A percentile compares a stretch with the other conserved stretches of the same genome.
Conservation (phyloP, 2,888 invertebrate species). For the Cataglyphis cursor region DNA sequence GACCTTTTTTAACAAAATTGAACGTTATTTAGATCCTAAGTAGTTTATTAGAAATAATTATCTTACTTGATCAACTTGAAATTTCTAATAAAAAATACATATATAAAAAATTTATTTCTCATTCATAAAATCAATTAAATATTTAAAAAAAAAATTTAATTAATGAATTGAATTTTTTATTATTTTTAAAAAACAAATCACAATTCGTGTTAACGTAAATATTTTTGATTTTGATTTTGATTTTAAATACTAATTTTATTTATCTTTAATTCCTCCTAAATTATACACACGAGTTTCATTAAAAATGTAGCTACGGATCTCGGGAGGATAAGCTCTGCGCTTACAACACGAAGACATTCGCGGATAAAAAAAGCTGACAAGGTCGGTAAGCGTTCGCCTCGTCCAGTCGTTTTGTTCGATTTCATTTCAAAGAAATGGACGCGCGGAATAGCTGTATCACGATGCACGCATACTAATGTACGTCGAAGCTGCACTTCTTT, state of each 20-base stretch:
- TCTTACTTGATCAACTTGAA: not conserved
- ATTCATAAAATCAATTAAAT: not conserved
- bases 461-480: slow-evolving; percentile 1
- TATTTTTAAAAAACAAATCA: not conserved
- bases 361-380: slow-evolving; percentile 30
- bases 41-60: not conserved
- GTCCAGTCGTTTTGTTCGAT: slow-evolving; percentile 24
- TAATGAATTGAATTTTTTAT: not conserved
- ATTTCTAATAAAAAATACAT: not conserved
- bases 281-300: not conserved
- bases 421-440: slow-evolving; percentile 30
- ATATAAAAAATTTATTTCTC: not conserved
- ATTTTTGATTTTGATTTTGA: not conserved
- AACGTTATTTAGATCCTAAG: not conserved
- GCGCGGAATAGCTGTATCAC: slow-evolving; percentile 37
- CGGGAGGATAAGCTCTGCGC: slow-evolving; percentile 12
- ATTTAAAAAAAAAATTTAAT: not conserved
- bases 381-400: slow-evolving; percentile 22
- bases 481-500: not conserved
- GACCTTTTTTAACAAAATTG: not conserved
- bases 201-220: not conserved
- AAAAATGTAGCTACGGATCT: slow-evolving; percentile 12
- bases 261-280: not conserved
- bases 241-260: not conserved
- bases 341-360: not conserved